phyloP scores from a whole-genome alignment of 2,113 vertebrate genomes.

The Gallinago paraguaiae region DNA sequence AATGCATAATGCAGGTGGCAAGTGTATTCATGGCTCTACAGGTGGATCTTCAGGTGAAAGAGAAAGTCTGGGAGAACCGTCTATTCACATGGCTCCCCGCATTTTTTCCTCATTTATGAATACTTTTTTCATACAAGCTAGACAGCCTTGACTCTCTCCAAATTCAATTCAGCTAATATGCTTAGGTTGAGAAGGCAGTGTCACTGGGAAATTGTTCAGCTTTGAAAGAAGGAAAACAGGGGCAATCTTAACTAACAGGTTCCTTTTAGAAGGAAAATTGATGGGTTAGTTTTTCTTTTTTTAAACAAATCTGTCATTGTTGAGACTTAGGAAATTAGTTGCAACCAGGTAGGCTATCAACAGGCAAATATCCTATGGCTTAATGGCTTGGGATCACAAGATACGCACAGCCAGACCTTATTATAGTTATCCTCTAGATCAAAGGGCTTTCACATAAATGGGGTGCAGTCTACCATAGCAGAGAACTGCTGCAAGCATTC shows the following conservation, averaged over 20 bases:
- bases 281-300: background rate
- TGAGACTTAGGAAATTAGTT: background rate
- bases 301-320: background rate
- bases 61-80: background rate
- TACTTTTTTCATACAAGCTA: background rate
- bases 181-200: background rate
- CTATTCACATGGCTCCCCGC: background rate
- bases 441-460: constrained; percentile 52
- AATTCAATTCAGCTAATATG: background rate
- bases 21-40: background rate
- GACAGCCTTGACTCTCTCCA: background rate
- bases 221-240: background rate
- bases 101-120: background rate
- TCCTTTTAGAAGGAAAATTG: background rate
- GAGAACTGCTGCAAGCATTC: constrained; percentile 11
- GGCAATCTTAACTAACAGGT: background rate
- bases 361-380: constrained; percentile 26
- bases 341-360: constrained; percentile 24
- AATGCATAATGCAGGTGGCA: background rate
- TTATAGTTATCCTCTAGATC: constrained; percentile 50
- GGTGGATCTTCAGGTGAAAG: background rate
- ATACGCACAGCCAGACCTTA: constrained; percentile 34
- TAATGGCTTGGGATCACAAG: constrained; percentile 49
- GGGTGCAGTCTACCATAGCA: constrained; percentile 41
- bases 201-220: background rate